Evolutionary conservation across 2,113 vertebrate genomes (phyloP).

Genomic region (Piaya cayana): DNA sequence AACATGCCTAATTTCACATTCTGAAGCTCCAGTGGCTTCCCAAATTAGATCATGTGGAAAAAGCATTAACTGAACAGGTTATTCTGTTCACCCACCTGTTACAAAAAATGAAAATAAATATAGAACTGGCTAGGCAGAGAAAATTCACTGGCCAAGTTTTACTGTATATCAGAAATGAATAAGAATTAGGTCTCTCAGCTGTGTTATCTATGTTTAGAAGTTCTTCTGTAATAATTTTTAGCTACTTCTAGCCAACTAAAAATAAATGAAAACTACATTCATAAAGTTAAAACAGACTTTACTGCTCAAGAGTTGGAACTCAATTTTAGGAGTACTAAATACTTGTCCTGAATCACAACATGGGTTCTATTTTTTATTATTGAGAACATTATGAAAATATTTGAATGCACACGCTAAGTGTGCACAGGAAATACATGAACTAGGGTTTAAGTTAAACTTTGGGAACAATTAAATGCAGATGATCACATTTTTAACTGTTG

Average conservation of each 20-base stretch:
- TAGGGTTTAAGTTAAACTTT: background rate
- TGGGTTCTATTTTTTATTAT: background rate
- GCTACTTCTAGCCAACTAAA: background rate
- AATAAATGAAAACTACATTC: background rate
- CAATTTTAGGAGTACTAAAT: background rate
- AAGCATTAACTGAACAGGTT: background rate
- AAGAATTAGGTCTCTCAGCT: background rate
- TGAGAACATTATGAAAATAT: background rate
- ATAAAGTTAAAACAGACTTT: background rate
- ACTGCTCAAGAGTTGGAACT: background rate
- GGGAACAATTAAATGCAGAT: background rate
- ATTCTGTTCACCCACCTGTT: slow-evolving; percentile 28
- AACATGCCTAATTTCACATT: background rate
- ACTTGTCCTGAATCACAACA: background rate
- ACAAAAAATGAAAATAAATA: background rate
- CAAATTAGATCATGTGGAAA: background rate
- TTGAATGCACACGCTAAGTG: background rate
- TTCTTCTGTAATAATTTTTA: background rate
- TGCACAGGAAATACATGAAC: background rate
- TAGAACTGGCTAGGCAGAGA: background rate
- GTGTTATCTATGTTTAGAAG: background rate
- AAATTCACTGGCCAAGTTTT: background rate
- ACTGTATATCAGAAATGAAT: background rate
- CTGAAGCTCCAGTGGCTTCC: background rate
- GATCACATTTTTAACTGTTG: background rate